Percentiles rank a stretch among this genome's conserved stretches.
phyloP scores from a whole-genome alignment of 2,113 vertebrate species.

The Lates calcarifer region DNA sequence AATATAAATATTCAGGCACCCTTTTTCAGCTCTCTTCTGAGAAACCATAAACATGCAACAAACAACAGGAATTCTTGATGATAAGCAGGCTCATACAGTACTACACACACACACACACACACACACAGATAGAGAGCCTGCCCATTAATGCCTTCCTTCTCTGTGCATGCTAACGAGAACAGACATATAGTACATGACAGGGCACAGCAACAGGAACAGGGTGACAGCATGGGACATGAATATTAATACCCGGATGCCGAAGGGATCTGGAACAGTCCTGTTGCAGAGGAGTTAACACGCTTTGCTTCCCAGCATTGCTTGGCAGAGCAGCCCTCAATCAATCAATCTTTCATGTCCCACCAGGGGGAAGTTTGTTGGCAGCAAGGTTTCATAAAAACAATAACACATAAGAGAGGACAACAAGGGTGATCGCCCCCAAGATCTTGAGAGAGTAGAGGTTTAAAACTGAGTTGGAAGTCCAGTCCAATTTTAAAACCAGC shows the following conservation, averaged over 20 bases:
- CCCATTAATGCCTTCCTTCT: slow-evolving; percentile 45
- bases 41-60: slow-evolving; percentile 26
- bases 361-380: slow-evolving; percentile 45
- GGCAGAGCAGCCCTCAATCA: slow-evolving; percentile 63
- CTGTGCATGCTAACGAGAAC: slow-evolving; percentile 59
- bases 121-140: slow-evolving; percentile 5
- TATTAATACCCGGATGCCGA: slow-evolving; percentile 62
- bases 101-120: slow-evolving; percentile 10
- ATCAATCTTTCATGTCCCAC: slow-evolving; percentile 59
- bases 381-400: slow-evolving; percentile 38
- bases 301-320: slow-evolving; percentile 46
- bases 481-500: background rate
- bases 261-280: slow-evolving; percentile 57
- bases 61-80: slow-evolving; percentile 27
- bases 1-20: background rate
- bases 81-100: background rate
- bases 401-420: slow-evolving; percentile 42
- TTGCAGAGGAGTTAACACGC: slow-evolving; percentile 44
- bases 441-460: background rate
- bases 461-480: background rate
- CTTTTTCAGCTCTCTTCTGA: background rate
- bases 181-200: slow-evolving; percentile 62
- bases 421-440: slow-evolving; percentile 8
- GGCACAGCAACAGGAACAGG: slow-evolving; percentile 50
- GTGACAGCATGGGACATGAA: slow-evolving; percentile 70